phyloP scores from a whole-genome alignment of 2,113 vertebrate genomes.

The Onychostoma macrolepis region DNA sequence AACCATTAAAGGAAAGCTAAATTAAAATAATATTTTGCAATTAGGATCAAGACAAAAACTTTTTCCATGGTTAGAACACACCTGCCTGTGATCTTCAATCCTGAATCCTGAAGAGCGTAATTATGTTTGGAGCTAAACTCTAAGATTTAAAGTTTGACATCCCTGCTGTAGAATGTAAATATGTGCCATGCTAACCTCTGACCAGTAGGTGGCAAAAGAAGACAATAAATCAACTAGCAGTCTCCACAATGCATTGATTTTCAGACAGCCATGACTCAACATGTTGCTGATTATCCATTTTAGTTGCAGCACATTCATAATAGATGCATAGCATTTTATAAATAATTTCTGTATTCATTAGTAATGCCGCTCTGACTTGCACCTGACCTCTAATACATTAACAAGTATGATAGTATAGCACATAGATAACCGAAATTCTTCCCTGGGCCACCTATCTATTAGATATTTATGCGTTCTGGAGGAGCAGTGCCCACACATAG shows the following conservation, averaged over 20 bases:
- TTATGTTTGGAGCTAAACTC: neutral
- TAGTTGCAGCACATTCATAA: neutral
- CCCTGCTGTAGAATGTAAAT: neutral
- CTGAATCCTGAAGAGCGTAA: neutral
- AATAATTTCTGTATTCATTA: neutral
- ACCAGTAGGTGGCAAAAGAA: conserved; percentile 5
- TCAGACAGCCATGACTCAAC: neutral
- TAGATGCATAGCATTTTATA: neutral
- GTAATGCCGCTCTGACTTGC: neutral
- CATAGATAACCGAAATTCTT: neutral
- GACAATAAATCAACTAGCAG: neutral
- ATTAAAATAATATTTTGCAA: neutral
- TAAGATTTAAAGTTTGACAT: too few species aligned
- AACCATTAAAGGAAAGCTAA: too few species aligned
- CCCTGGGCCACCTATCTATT: conserved; percentile 15
- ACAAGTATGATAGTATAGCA: neutral
- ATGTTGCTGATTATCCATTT: neutral
- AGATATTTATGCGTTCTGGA: conserved; percentile 19
- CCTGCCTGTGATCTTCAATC: neutral
- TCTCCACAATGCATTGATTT: neutral
- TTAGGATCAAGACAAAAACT: neutral
- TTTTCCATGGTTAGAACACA: too few species aligned
- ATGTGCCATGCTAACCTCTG: neutral
- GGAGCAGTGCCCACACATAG: conserved; percentile 24
- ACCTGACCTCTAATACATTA: neutral